Evolutionary conservation across 30 jellyfish, hydroid and myxozoan species (phyloP), one percentile per base, ranked within the genome.

Genomic region (Aurelia sp.): DNA sequence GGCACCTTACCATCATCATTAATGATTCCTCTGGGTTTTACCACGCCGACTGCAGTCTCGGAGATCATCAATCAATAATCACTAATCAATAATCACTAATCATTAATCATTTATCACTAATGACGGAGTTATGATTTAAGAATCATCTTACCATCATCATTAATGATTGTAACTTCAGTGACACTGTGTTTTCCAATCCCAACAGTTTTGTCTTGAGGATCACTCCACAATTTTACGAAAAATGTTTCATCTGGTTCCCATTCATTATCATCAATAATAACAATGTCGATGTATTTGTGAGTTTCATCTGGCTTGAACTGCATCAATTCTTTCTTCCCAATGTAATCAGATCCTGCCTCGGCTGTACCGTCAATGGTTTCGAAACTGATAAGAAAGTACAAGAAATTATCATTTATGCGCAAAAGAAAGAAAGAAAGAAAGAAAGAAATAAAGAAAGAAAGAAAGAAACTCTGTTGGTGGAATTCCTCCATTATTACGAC

Each of bases 231-330:
- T 67, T 93, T 93, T 3, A 93, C 94, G 88, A 93, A 93, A 62
- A 93, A 93, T 23, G 98, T 93, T 82, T 93, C 98, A 55, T 93
- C 98, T 8, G 98, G 98, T 67, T 93, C 98, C 98, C 98, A 93
- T 23, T 88, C 96, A 82, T 93, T 66, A 62, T 93, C 98, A 73
- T 93, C 98, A 47, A 93, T 88, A 40, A 93, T 93, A 31, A 89
- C 88, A n/a, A 89, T 83, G 37, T 93, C 98, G 31, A 93, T 67
- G 74, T 82, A 83, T 66, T 93, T 93, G 68, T 88, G 97, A 4
- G 97, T 87, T 63, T 93, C 98, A 10, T 80, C 81, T 3, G 97
- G 82, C 31, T 59, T 73, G 73, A 93, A 93, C 37, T 86, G 92
- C 27, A 93, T 59, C 53, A 86, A 51, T 52, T 88, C 98, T 84